Evolutionary conservation across 2,113 vertebrate species (phyloP).

Genomic region (Myodes glareolus): DNA sequence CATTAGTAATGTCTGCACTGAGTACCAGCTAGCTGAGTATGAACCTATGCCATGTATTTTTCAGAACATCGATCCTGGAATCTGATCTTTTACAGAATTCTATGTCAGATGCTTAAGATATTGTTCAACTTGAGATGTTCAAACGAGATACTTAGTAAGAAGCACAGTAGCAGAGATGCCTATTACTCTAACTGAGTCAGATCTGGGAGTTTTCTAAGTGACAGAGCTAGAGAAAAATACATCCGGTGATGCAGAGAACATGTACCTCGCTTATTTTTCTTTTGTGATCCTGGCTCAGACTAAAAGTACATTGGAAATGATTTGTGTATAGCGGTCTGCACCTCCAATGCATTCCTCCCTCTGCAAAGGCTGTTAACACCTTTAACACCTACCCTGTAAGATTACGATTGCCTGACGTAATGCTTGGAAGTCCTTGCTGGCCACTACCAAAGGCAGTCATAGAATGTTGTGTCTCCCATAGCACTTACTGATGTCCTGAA

Average conservation of each 20-base stretch:
- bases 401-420: background rate
- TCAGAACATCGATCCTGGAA: background rate
- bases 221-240: background rate
- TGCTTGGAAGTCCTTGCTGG: background rate
- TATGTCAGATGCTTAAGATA: background rate
- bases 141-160: background rate
- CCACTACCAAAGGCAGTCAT: background rate
- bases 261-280: background rate
- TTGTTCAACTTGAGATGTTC: background rate
- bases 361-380: background rate
- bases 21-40: background rate
- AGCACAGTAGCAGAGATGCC: background rate
- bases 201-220: background rate
- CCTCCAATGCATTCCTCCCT: background rate
- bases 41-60: rapidly evolving
- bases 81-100: background rate
- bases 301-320: background rate
- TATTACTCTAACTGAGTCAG: background rate
- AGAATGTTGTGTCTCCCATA: background rate
- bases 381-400: background rate
- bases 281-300: background rate
- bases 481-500: too few relatives aligned
- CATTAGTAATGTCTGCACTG: background rate
- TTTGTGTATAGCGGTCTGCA: background rate
- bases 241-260: background rate